Evolutionary conservation across 2,888 invertebrate genomes (phyloP).

Genomic region (Scaptomyza tumidula): DNA sequence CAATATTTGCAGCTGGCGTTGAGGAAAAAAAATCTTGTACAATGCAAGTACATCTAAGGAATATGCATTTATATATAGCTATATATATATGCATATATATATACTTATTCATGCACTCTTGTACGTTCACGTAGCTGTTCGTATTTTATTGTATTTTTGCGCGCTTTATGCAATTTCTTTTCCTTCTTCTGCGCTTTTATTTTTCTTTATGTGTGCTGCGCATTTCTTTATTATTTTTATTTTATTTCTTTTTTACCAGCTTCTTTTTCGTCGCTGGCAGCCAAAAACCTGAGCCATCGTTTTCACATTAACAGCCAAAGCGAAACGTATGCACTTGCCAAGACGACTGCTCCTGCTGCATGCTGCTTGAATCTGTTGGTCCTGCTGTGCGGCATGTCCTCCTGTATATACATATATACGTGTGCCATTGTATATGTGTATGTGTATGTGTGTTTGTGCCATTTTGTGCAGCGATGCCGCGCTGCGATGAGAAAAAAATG

Average conservation of each 20-base stretch:
- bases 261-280: constrained; percentile 52
- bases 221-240: constrained; percentile 45
- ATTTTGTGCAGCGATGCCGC: constrained; percentile 26
- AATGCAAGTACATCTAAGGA: constrained; percentile 57
- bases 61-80: constrained; percentile 4
- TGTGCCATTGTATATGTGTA: not conserved
- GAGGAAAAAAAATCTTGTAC: constrained; percentile 64
- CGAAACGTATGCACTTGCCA: constrained; percentile 79
- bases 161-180: constrained; percentile 58
- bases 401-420: constrained; percentile 26
- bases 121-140: constrained; percentile 34
- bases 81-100: constrained; percentile 16
- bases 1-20: constrained; percentile 78
- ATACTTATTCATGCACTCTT: constrained; percentile 32
- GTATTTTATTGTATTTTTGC: constrained; percentile 58
- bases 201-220: constrained; percentile 20
- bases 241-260: constrained; percentile 36
- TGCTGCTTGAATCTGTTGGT: constrained; percentile 21
- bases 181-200: constrained; percentile 30
- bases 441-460: constrained; percentile 2
- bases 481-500: constrained; percentile 11
- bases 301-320: constrained; percentile 80
- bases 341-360: constrained; percentile 41
- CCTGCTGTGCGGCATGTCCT: constrained; percentile 60
- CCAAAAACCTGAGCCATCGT: constrained; percentile 78